Evolutionary conservation across 2,113 vertebrate species (phyloP), one percentile per base, ranked within the genome.

Genomic region (Sander lucioperca): DNA sequence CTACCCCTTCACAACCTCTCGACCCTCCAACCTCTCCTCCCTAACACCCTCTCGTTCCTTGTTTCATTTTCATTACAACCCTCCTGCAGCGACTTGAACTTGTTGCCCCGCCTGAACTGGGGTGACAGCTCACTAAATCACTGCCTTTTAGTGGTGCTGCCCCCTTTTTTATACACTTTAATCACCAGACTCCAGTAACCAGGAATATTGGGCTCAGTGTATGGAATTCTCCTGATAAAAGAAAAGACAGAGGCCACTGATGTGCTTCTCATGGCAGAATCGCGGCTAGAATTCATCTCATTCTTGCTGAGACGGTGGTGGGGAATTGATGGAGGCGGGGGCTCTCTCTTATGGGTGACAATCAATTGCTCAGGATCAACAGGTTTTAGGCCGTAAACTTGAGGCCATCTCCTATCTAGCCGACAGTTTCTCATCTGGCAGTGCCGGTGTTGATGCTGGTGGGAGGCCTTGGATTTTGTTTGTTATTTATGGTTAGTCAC

Each of bases 91-190:
- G 92, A 91, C 87, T 84, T 95, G 93, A 94, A 95, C 94, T 96
- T 94, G 87, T 93, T 91, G 88, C 84, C 93, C 93, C 56, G 76
- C 85, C 91, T 91, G 91, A 88, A 92, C 89, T 77, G 63, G 77
- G 89, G 84, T 89, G 94, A 95, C 95, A 95, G 94, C 93, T 95
- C 93, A 89, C 92, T 96, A 95, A 96, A 96, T 95, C 95, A 96
- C 82, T 18, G 45, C 72, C 84, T 93, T 95, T 96, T 95, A 95
- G 94, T 94, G 92, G 91, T 79, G 77, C 93, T 87, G 91, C 88
- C 90, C 89, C 87, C 77, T 92, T 94, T 95, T 95, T 94, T 92
- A 94, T 94, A 91, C 85, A 94, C 93, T 95, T 95, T 95, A 95
- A 94, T 95, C 95, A 95, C 92, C 93, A 90, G 93, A 94, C 91